phyloP scores from a whole-genome alignment of 2,888 invertebrate genomes.

The Lithosia quadra region DNA sequence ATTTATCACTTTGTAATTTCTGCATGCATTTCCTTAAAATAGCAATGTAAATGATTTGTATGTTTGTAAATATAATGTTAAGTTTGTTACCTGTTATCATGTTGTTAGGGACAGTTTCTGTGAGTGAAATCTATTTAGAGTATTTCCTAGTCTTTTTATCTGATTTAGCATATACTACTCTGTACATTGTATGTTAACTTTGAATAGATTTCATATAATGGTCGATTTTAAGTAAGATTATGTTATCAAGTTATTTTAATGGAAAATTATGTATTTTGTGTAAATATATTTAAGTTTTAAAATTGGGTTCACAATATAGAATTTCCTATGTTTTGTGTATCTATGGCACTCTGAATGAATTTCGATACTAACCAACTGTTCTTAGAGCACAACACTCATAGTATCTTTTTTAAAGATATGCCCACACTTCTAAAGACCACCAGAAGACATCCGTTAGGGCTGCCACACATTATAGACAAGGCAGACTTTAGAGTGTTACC shows the following conservation, averaged over 20 bases:
- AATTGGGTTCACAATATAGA: slow-evolving; percentile 28
- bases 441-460: not conserved
- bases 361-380: not conserved
- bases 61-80: slow-evolving; percentile 73
- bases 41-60: slow-evolving; percentile 59
- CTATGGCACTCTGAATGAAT: slow-evolving; percentile 32
- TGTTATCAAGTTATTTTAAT: slow-evolving; percentile 23
- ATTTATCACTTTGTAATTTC: slow-evolving; percentile 50
- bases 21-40: slow-evolving; percentile 68
- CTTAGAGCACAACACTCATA: not conserved
- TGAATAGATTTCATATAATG: slow-evolving; percentile 70
- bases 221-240: slow-evolving; percentile 55
- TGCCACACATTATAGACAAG: no score
- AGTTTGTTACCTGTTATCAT: slow-evolving; percentile 77
- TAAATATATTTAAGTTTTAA: slow-evolving; percentile 19
- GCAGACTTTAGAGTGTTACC: no score
- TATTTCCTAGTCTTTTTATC: slow-evolving; percentile 77
- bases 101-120: slow-evolving; percentile 62
- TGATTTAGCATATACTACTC: slow-evolving; percentile 63
- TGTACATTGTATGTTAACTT: slow-evolving; percentile 60
- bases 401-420: not conserved
- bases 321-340: slow-evolving; percentile 26
- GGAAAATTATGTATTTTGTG: slow-evolving; percentile 19
- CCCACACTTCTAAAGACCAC: not conserved
- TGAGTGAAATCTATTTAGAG: slow-evolving; percentile 71